A percentile compares a stretch with the other conserved stretches of the same genome.
phyloP scores from a whole-genome alignment of 2,797 vertebrate species.

The Gallinago stenura region DNA sequence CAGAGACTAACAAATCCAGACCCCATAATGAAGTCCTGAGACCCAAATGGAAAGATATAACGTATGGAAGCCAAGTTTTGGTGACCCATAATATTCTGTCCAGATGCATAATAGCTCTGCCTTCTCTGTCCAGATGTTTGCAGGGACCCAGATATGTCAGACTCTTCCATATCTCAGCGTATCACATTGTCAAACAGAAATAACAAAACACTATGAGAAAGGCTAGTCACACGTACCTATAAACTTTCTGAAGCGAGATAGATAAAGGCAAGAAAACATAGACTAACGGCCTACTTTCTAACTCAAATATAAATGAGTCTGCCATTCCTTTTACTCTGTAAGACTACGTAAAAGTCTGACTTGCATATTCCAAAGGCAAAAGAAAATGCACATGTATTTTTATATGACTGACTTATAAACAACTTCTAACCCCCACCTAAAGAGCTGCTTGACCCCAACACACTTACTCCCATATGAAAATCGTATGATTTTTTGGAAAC shows the following conservation, averaged over 20 bases:
- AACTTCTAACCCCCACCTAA: neutral
- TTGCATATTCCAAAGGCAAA: neutral
- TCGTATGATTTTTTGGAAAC: neutral
- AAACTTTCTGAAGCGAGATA: neutral
- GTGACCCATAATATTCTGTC: neutral
- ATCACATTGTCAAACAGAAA: neutral
- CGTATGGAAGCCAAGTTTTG: neutral
- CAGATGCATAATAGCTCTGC: neutral
- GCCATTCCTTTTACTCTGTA: neutral
- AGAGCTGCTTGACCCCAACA: neutral
- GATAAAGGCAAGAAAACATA: neutral
- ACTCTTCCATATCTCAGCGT: rapidly evolving
- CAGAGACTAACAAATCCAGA: constrained; percentile 12
- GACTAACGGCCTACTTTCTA: neutral
- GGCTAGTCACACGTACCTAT: neutral
- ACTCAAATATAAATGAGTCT: neutral
- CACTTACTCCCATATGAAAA: neutral
- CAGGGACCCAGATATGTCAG: neutral
- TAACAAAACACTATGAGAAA: neutral
- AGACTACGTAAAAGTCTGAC: neutral
- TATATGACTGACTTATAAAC: neutral
- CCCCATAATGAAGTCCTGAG: neutral
- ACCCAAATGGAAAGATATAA: neutral
- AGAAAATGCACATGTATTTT: neutral
- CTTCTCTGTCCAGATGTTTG: neutral